Evolutionary conservation across 2,113 vertebrate genomes (phyloP).

Genomic region (Cynoglossus semilaevis): DNA sequence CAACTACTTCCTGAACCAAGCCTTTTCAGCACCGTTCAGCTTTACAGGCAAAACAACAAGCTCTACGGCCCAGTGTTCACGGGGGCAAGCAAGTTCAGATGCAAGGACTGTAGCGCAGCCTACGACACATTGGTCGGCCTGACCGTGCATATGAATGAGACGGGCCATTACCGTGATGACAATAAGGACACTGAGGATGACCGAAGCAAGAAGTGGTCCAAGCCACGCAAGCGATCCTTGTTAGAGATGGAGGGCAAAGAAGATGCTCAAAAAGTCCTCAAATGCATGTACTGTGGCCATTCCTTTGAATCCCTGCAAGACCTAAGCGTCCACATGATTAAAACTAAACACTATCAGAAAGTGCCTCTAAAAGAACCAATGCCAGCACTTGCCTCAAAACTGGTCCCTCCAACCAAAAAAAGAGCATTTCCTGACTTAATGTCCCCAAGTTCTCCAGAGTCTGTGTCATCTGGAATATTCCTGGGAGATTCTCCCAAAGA

Average conservation of each 20-base stretch:
- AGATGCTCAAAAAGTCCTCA: slow-evolving; percentile 97
- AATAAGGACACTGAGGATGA: slow-evolving; percentile 94
- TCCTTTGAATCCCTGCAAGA: slow-evolving; percentile 98
- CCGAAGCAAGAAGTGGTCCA: slow-evolving; percentile 94
- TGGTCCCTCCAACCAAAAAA: slow-evolving; percentile 95
- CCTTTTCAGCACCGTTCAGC: slow-evolving; percentile 98
- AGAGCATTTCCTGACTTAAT: slow-evolving; percentile 90
- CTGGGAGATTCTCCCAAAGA: slow-evolving; percentile 86
- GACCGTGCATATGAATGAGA: slow-evolving; percentile 98
- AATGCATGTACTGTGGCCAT: slow-evolving; percentile 99
- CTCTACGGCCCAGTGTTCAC: slow-evolving; percentile 97
- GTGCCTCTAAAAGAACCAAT: slow-evolving; percentile 99
- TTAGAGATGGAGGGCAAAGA: slow-evolving; percentile 99
- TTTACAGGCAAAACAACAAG: slow-evolving; percentile 97
- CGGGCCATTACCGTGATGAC: slow-evolving; percentile 97
- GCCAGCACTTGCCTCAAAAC: slow-evolving; percentile 89
- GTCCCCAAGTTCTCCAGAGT: slow-evolving; percentile 91
- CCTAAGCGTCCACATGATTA: slow-evolving; percentile 99
- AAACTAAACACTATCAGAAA: slow-evolving; percentile 99
- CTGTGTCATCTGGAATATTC: slow-evolving; percentile 78
- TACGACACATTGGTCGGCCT: slow-evolving; percentile 97
- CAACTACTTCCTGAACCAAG: slow-evolving; percentile 96
- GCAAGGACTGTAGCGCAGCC: slow-evolving; percentile 96
- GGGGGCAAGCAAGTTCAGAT: slow-evolving; percentile 97
- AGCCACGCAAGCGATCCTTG: slow-evolving; percentile 94